phyloP scores from a whole-genome alignment of 1,140 invertebrate genomes.

The Brachionus koreanus region DNA sequence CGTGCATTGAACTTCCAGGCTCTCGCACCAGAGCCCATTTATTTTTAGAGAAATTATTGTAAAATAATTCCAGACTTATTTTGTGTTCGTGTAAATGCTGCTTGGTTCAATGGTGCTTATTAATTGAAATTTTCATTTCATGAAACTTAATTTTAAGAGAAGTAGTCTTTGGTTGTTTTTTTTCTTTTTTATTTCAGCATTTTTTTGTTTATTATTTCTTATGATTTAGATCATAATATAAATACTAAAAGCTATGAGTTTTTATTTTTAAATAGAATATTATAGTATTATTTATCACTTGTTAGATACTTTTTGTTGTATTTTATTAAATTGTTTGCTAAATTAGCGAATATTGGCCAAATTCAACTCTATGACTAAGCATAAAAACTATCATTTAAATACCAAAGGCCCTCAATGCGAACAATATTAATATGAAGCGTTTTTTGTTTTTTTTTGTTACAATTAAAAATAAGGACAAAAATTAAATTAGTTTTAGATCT shows the following conservation, averaged over 20 bases:
- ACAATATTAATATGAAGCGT: neutral
- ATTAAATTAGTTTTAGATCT: neutral
- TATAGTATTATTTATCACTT: neutral
- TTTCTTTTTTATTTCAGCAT: neutral
- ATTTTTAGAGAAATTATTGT: neutral
- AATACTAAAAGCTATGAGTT: neutral
- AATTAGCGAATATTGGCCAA: neutral
- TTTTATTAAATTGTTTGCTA: neutral
- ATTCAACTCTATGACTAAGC: neutral
- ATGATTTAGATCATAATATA: slow-evolving; percentile 27
- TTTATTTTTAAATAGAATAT: slow-evolving; percentile 17
- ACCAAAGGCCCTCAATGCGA: neutral
- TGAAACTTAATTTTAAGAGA: neutral
- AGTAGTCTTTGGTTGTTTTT: neutral
- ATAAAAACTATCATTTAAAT: neutral
- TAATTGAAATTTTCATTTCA: slow-evolving; percentile 4
- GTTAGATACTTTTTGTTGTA: neutral
- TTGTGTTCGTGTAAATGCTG: neutral
- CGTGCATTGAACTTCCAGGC: neutral
- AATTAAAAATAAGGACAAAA: neutral
- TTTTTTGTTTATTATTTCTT: slow-evolving; percentile 5
- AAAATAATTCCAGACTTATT: neutral
- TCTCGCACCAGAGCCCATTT: neutral
- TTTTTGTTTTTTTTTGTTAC: neutral
- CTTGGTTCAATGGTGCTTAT: neutral